Percentiles rank a stretch among this genome's conserved stretches.
Conservation (phyloP, 2,113 vertebrate species). For the Bujurquina vittata region DNA sequence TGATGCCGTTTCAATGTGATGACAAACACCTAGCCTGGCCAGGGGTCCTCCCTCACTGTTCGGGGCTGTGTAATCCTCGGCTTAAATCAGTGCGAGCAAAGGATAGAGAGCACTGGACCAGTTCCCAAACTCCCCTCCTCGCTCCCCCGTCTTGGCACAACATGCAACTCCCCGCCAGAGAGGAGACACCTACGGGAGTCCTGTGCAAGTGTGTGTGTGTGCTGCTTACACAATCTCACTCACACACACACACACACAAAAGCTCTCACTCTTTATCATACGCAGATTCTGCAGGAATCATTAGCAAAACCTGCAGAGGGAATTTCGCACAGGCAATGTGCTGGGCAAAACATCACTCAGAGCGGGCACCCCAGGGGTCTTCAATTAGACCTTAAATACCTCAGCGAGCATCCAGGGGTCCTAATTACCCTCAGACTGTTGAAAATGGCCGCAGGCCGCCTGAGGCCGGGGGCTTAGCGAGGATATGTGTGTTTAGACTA, state of each 20-base stretch:
- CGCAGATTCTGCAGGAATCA: slow-evolving; percentile 55
- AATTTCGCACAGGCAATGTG: slow-evolving; percentile 63
- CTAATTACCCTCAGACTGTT: slow-evolving; percentile 71
- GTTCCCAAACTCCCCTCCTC: slow-evolving; percentile 54
- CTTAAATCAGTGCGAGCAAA: slow-evolving; percentile 63
- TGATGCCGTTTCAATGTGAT: slow-evolving; percentile 24
- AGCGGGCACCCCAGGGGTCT: slow-evolving; percentile 57
- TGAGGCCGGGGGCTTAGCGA: slow-evolving; percentile 36
- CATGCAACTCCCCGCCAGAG: slow-evolving; percentile 52
- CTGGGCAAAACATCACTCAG: slow-evolving; percentile 67
- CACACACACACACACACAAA: slow-evolving; percentile 1
- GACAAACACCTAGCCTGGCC: slow-evolving; percentile 50
- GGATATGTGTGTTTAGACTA: slow-evolving; percentile 62
- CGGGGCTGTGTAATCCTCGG: slow-evolving; percentile 60
- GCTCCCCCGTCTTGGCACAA: slow-evolving; percentile 56
- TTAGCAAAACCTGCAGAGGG: slow-evolving; percentile 57
- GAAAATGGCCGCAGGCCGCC: slow-evolving; percentile 50
- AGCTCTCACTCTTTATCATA: slow-evolving; percentile 40
- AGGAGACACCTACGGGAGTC: slow-evolving; percentile 74
- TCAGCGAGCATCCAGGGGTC: slow-evolving; percentile 64
- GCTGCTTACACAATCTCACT: slow-evolving; percentile 55
- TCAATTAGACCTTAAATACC: slow-evolving; percentile 74
- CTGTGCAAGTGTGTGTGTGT: slow-evolving; percentile 49
- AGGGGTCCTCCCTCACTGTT: slow-evolving; percentile 56
- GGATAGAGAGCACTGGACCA: slow-evolving; percentile 51